These are phyloP conservation scores for Pseudoips prasinana DNA, from an alignment of 2,888 invertebrate genomes.

Conservation along the genomic window DNA sequence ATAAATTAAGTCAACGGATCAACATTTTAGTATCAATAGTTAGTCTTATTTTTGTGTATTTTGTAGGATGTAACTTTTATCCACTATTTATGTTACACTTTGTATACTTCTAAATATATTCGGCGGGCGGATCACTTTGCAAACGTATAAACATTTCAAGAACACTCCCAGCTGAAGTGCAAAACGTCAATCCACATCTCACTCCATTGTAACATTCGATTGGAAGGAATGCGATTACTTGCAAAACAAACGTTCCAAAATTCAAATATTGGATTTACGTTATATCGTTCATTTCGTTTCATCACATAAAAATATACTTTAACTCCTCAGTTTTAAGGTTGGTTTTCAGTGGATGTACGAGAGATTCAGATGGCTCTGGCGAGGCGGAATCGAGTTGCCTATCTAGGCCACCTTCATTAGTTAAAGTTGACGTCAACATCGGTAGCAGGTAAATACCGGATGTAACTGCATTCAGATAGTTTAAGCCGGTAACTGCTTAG, in stretches of 20 bases:
- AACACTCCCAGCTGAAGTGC: neutral
- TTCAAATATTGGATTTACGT: slow-evolving; percentile 38
- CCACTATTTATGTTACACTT: no score
- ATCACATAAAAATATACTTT: neutral
- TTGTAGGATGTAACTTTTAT: no score
- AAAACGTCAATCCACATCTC: slow-evolving; percentile 5
- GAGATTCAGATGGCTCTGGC: slow-evolving; percentile 1
- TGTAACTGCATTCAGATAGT: slow-evolving; percentile 3
- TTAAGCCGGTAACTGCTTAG: neutral
- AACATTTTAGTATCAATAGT: no score
- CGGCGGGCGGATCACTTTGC: no score
- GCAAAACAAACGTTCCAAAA: slow-evolving; percentile 34
- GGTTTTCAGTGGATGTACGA: slow-evolving; percentile 11
- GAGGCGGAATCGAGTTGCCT: slow-evolving; percentile 29
- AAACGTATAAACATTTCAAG: no score
- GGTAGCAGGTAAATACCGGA: slow-evolving; percentile 25
- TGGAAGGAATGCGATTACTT: slow-evolving; percentile 31
- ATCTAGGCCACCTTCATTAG: slow-evolving; percentile 28
- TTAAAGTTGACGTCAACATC: slow-evolving; percentile 18
- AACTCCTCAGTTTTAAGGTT: slow-evolving; percentile 8
- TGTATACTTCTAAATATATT: no score
- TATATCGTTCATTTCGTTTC: slow-evolving; percentile 12
- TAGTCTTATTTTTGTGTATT: no score
- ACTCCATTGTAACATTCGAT: slow-evolving; percentile 13
- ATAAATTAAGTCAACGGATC: no score